Percentiles rank a stretch among this genome's conserved stretches.
phyloP scores from a whole-genome alignment of 2,797 vertebrate species.

The Acropternis orthonyx region DNA sequence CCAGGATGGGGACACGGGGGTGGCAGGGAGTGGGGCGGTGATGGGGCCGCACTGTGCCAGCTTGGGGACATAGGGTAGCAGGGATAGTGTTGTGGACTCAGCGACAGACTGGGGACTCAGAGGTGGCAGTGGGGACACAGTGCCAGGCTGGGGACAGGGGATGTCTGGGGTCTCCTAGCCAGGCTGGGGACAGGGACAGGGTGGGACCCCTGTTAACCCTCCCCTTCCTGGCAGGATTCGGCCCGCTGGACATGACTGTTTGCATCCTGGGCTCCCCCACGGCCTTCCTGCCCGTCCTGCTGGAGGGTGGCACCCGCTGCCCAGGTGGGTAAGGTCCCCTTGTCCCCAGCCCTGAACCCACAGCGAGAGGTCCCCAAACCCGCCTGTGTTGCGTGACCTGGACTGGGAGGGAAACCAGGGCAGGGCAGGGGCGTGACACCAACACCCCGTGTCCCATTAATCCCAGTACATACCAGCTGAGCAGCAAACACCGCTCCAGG shows the following conservation, averaged over 20 bases:
- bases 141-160: background rate
- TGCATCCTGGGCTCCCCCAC: slow-evolving; percentile 47
- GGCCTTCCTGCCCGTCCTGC: slow-evolving; percentile 36
- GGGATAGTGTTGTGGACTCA: no score
- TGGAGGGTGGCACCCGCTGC: slow-evolving; percentile 40
- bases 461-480: background rate
- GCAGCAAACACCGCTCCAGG: background rate
- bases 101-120: no score
- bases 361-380: background rate
- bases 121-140: no score
- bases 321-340: slow-evolving; percentile 21
- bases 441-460: background rate
- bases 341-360: background rate
- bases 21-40: no score
- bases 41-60: no score
- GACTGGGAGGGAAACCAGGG: background rate
- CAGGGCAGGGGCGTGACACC: background rate
- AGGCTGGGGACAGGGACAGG: background rate
- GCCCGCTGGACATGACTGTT: background rate
- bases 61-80: no score
- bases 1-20: no score
- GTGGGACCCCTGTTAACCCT: background rate
- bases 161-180: background rate
- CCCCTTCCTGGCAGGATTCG: background rate
- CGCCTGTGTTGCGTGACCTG: accelerated